Conservation (phyloP, 2,888 invertebrate species). For the Cosmia pyralina region DNA sequence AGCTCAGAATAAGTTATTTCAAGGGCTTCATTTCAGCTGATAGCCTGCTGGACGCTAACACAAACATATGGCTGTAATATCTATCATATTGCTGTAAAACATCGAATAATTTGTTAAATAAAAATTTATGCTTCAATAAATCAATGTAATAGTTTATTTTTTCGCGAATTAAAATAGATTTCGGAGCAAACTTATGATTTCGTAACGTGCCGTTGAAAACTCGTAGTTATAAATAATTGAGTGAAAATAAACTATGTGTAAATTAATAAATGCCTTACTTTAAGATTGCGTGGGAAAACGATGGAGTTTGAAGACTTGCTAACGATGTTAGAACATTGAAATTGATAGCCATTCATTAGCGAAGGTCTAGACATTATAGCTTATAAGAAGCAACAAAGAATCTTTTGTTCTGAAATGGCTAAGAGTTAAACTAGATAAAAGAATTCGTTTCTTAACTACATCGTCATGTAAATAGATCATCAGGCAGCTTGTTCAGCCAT, state of each 20-base stretch:
- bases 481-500: neutral
- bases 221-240: conserved; percentile 41
- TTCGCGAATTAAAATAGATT: conserved; percentile 48
- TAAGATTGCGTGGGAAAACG: conserved; percentile 43
- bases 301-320: conserved; percentile 22
- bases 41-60: conserved; percentile 28
- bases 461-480: conserved; percentile 26
- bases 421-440: conserved; percentile 21
- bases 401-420: conserved; percentile 12
- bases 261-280: conserved; percentile 37
- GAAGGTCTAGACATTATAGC: conserved; percentile 54
- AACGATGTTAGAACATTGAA: conserved; percentile 38
- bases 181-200: conserved; percentile 30
- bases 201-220: conserved; percentile 31
- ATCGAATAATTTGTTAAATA: conserved; percentile 47
- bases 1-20: conserved; percentile 42
- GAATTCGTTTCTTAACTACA: conserved; percentile 7
- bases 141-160: conserved; percentile 53
- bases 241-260: conserved; percentile 35
- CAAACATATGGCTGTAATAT: conserved; percentile 51
- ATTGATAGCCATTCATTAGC: conserved; percentile 59
- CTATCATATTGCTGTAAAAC: conserved; percentile 46
- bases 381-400: conserved; percentile 35
- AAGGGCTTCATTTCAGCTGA: conserved; percentile 58
- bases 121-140: conserved; percentile 48